phyloP scores from a whole-genome alignment of 2,888 invertebrate genomes.

The Meta bourneti region DNA sequence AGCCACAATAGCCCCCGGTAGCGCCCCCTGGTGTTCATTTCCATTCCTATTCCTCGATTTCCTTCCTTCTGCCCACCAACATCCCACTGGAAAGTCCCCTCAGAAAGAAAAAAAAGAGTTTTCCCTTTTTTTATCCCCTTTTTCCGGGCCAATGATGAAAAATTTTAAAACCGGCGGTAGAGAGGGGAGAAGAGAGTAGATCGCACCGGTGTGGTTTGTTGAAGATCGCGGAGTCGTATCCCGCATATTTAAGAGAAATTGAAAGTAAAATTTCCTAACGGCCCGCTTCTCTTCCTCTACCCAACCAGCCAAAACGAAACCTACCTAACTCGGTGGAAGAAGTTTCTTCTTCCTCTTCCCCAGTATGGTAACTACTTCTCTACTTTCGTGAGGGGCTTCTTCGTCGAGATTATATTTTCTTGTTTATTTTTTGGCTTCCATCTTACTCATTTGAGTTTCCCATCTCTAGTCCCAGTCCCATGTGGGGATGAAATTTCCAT shows the following conservation, averaged over 20 bases:
- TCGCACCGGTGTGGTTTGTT: not conserved
- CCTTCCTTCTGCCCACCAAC: slow-evolving; percentile 9
- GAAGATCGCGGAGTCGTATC: slow-evolving; percentile 40
- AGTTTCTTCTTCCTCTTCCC: slow-evolving; percentile 13
- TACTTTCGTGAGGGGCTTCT: not conserved
- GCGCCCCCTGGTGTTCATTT: slow-evolving; percentile 73
- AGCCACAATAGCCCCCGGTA: slow-evolving; percentile 69
- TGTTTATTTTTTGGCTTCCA: slow-evolving; percentile 50
- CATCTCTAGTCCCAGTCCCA: slow-evolving; percentile 52
- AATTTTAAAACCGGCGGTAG: slow-evolving; percentile 22
- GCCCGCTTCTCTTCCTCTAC: slow-evolving; percentile 3
- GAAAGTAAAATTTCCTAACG: slow-evolving; percentile 64
- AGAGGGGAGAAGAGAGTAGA: not conserved
- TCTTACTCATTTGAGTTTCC: slow-evolving; percentile 69
- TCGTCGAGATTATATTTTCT: slow-evolving; percentile 34
- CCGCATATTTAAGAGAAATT: slow-evolving; percentile 71
- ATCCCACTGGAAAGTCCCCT: not conserved
- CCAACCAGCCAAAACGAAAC: slow-evolving; percentile 48
- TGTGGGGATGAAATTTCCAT: slow-evolving; percentile 73
- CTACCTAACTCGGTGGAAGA: slow-evolving; percentile 35
- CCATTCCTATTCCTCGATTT: slow-evolving; percentile 49
- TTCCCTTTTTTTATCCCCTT: slow-evolving; percentile 33
- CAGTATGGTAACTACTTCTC: slow-evolving; percentile 38
- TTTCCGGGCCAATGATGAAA: slow-evolving; percentile 32
- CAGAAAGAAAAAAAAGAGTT: not conserved